Conservation (phyloP, 2,888 invertebrate genomes). For the Chromoteleia sp. region DNA sequence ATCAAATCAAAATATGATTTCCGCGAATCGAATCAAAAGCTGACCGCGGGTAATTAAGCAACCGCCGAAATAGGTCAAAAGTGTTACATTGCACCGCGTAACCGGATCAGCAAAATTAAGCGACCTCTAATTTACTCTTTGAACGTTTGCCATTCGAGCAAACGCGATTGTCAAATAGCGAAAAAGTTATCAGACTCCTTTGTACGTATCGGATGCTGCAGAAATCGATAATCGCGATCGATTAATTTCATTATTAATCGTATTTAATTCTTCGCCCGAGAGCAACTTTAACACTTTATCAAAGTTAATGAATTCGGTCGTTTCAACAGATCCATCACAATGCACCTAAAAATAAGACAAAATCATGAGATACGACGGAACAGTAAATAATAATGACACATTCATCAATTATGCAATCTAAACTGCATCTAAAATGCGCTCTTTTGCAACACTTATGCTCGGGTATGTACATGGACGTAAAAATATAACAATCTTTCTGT, state of each 20-base stretch:
- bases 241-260: neutral
- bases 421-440: too few species aligned
- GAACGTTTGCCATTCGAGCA: conserved; percentile 8
- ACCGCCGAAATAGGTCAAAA: conserved; percentile 45
- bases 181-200: too few species aligned
- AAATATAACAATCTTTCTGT: too few species aligned
- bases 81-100: conserved; percentile 36
- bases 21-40: conserved; percentile 25
- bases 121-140: conserved; percentile 29
- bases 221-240: too few species aligned
- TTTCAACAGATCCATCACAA: neutral
- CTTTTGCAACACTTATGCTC: too few species aligned
- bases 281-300: neutral
- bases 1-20: conserved; percentile 42
- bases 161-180: neutral
- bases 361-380: too few species aligned
- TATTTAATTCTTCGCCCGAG: neutral
- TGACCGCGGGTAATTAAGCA: conserved; percentile 37
- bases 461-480: too few species aligned
- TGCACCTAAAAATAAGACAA: neutral
- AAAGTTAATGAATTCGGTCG: neutral
- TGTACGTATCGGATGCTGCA: too few species aligned
- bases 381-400: too few species aligned
- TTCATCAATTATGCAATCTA: too few species aligned
- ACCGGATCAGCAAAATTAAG: conserved; percentile 33